Evolutionary conservation across 2,113 vertebrate species (phyloP), one percentile per base, ranked within the genome.

Genomic region (Genyomyrus donnyi): DNA sequence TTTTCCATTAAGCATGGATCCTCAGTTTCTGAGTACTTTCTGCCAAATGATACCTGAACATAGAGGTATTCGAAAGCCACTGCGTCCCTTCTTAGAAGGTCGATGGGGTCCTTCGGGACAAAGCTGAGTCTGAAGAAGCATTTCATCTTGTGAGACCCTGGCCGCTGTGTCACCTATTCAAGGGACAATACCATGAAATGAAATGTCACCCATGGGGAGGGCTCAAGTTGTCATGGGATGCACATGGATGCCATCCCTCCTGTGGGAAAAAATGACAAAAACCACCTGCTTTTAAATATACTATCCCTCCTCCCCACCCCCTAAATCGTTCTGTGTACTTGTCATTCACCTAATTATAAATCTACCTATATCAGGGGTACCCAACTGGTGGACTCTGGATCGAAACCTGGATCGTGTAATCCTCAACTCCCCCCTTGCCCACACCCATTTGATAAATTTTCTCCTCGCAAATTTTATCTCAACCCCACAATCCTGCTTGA

Each of bases 21-120:
- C 6, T 77, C 70, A 39, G 35, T 39, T 31, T 39, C 31, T 7
- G 31, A 80, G 74, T 42, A 42, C 35, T 6, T 80, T 80, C 74
- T 27, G 31, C 24, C 8, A 24, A 19, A 62, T 58, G 13, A 89
- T 89, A 99, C 98, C 97, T 99, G 98, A 62, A 99, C 98, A 24
- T 98, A 99, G 85, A 99, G 97, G 95, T 99, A 99, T 92, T 99
- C 98, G 91, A 99, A 99, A 85, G 98, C 98, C 92, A 99, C 97
- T 0, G 97, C 97, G 94, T 99, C 98, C 94, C 98, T 96, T 88
- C 98, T 95, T 90, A 99, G 95, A 92, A 99, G 96, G 93, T 99
- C 98, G 92, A 99, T 96, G 0, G 98, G 98, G 93, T 99, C 98
- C 93, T 98, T 96, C 93, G 98, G 98, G 92, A 99, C 97, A 90